Conservation (phyloP, 2,113 vertebrate genomes). For the Caloenas nicobarica region DNA sequence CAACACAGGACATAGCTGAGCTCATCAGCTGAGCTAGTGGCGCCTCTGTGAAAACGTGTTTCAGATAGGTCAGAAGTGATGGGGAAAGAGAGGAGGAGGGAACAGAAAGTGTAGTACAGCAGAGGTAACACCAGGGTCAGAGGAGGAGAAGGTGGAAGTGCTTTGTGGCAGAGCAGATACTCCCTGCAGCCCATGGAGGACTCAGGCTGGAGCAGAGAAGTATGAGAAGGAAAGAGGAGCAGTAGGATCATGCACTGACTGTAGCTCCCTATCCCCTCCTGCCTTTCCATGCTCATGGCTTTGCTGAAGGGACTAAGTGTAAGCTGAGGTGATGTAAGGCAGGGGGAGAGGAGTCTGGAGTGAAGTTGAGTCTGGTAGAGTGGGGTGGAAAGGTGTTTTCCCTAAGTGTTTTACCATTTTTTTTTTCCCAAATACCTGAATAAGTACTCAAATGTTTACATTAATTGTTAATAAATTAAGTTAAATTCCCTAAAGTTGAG, state of each 20-base stretch:
- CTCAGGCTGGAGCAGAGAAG: neutral
- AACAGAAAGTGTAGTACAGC: neutral
- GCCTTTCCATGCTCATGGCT: neutral
- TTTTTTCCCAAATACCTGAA: neutral
- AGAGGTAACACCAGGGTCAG: neutral
- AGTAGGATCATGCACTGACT: neutral
- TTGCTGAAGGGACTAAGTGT: neutral
- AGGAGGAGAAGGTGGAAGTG: neutral
- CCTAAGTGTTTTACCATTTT: neutral
- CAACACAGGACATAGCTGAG: neutral
- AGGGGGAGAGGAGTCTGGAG: neutral
- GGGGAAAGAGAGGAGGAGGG: neutral
- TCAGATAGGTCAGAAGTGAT: neutral
- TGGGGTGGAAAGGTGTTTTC: neutral
- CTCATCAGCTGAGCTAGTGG: neutral
- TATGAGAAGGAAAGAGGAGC: neutral
- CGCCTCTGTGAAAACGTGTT: neutral
- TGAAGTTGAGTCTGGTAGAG: neutral
- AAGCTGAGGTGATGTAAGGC: neutral
- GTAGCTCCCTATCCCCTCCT: neutral
- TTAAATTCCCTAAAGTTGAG: neutral
- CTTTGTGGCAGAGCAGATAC: neutral
- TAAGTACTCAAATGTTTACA: neutral
- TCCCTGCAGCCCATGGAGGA: neutral
- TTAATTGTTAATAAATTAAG: neutral